Conservation (phyloP, 2,797 vertebrate genomes). For the Apogon hyalosoma region DNA sequence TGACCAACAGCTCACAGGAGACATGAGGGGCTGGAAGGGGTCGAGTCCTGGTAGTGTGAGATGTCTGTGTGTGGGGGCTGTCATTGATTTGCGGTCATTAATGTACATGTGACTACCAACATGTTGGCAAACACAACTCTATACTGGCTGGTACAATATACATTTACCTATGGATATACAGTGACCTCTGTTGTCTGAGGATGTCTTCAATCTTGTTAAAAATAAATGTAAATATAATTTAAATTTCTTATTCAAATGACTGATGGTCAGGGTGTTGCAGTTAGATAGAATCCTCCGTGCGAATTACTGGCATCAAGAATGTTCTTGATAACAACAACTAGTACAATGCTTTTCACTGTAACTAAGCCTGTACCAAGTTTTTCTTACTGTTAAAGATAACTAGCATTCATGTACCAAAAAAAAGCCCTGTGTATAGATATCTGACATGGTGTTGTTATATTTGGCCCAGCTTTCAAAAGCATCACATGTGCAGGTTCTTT, state of each 20-base stretch:
- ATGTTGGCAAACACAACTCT: background rate
- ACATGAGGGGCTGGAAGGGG: conserved; percentile 5
- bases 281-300: background rate
- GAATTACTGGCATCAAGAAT: background rate
- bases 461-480: conserved; percentile 11
- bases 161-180: background rate
- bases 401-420: background rate
- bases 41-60: conserved; percentile 32
- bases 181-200: background rate
- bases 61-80: conserved; percentile 8
- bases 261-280: background rate
- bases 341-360: conserved; percentile 2
- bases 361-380: conserved; percentile 9
- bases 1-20: conserved; percentile 42
- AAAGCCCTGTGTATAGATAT: background rate
- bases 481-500: conserved; percentile 15
- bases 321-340: background rate
- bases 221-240: background rate
- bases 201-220: background rate
- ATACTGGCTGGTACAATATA: background rate
- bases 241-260: too few species aligned
- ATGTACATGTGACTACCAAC: conserved; percentile 22
- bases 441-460: background rate
- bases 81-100: conserved; percentile 54
- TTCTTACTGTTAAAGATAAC: background rate